phyloP scores from a whole-genome alignment of 2,113 vertebrate genomes.

The Toxotes chatareus region DNA sequence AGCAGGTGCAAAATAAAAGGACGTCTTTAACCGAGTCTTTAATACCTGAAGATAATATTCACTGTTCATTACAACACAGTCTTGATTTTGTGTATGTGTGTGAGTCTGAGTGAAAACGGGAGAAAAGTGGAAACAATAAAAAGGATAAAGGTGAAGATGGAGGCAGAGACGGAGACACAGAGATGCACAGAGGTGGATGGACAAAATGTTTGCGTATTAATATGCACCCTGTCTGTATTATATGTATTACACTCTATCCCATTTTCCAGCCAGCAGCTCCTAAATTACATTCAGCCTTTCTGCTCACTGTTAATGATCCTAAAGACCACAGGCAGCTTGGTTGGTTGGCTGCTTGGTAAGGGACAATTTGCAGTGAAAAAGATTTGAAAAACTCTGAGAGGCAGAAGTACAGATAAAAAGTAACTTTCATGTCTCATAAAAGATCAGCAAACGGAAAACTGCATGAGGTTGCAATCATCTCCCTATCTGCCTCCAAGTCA shows the following conservation, averaged over 20 bases:
- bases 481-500: constrained; percentile 58
- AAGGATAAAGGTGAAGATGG: neutral
- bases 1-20: constrained; percentile 34
- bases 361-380: constrained; percentile 40
- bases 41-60: neutral
- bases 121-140: neutral
- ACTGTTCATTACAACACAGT: neutral
- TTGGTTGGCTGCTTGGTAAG: constrained; percentile 12
- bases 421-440: constrained; percentile 57
- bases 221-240: constrained; percentile 9
- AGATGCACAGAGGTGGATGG: neutral
- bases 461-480: constrained; percentile 57
- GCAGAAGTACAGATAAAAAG: constrained; percentile 56
- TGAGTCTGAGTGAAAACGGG: neutral
- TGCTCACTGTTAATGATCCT: constrained; percentile 57
- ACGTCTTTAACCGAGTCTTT: constrained; percentile 7
- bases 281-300: constrained; percentile 68
- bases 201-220: constrained; percentile 24
- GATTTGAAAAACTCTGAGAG: constrained; percentile 32
- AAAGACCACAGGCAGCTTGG: constrained; percentile 60
- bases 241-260: constrained; percentile 25
- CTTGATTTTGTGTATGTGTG: neutral
- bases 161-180: constrained; percentile 1
- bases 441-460: constrained; percentile 50
- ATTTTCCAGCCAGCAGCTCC: constrained; percentile 59